These are phyloP conservation scores for Baryphthengus martii DNA, from an alignment of 2,113 vertebrate genomes.

Conservation along the genomic window DNA sequence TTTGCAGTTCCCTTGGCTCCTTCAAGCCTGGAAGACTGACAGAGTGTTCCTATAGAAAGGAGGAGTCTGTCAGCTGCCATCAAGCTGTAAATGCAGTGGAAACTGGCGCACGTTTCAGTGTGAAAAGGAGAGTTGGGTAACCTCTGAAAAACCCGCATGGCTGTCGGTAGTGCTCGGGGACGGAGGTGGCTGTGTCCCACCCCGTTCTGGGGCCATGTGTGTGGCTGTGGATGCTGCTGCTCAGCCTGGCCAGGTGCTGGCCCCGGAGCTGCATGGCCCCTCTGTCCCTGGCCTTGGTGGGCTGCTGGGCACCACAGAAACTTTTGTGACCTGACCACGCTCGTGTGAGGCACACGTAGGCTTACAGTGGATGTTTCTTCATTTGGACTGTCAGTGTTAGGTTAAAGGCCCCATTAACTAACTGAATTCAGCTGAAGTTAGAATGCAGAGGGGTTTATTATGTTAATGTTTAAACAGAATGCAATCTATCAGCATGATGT, in stretches of 20 bases:
- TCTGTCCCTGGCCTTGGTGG: rapidly evolving
- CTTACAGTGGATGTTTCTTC: not conserved
- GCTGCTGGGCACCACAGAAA: not conserved
- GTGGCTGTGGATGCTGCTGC: not conserved
- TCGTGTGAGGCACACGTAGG: rapidly evolving
- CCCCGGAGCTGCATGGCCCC: not conserved
- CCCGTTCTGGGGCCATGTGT: not conserved
- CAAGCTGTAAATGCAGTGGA: not conserved
- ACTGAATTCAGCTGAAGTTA: not conserved
- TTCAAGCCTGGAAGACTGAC: not conserved
- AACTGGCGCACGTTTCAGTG: rapidly evolving
- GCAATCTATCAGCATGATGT: not conserved
- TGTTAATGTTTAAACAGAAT: not conserved
- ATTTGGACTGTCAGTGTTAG: not conserved
- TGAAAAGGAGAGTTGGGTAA: not conserved
- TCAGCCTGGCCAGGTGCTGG: not conserved
- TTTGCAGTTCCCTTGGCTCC: not conserved
- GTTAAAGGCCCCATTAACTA: not conserved
- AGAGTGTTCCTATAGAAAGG: not conserved
- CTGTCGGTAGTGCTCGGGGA: not conserved
- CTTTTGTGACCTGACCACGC: rapidly evolving
- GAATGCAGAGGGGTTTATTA: not conserved
- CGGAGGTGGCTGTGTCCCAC: rapidly evolving
- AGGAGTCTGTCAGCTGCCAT: not conserved
- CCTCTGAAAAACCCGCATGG: not conserved